These are phyloP conservation scores for Iguana delicatissima DNA, from an alignment of 2,797 vertebrate species.

Conservation along the genomic window DNA sequence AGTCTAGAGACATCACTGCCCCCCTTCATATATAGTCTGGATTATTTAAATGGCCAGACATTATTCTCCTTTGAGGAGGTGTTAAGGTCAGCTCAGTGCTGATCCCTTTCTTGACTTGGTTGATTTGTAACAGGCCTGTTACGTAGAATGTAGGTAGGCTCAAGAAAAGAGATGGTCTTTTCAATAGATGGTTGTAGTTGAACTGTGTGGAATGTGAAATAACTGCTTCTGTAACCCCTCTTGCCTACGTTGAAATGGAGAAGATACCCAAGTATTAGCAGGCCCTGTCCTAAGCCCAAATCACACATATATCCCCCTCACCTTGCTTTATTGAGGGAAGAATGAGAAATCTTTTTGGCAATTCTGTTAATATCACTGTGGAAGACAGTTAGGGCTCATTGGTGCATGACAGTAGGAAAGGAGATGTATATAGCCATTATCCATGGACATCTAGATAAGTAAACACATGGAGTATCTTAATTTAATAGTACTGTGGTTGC, in stretches of 20 bases:
- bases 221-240: neutral
- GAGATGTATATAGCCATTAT: no score
- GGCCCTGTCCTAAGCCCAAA: neutral
- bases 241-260: neutral
- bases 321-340: no score
- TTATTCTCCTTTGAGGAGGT: constrained; percentile 4
- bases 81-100: neutral
- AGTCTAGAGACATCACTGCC: constrained; percentile 8
- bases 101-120: constrained; percentile 57
- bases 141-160: neutral
- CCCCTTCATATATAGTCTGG: neutral
- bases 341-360: no score
- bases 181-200: neutral
- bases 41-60: constrained; percentile 46
- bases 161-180: neutral
- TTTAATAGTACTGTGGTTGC: neutral
- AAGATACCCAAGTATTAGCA: neutral
- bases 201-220: constrained; percentile 4
- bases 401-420: no score
- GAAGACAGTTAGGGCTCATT: no score
- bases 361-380: no score
- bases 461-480: no score
- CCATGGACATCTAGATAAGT: no score
- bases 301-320: no score
- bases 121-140: constrained; percentile 26